Percentiles rank a stretch among this genome's conserved stretches.
phyloP scores from a whole-genome alignment of 1,140 invertebrate species.

The Bombus affinis region DNA sequence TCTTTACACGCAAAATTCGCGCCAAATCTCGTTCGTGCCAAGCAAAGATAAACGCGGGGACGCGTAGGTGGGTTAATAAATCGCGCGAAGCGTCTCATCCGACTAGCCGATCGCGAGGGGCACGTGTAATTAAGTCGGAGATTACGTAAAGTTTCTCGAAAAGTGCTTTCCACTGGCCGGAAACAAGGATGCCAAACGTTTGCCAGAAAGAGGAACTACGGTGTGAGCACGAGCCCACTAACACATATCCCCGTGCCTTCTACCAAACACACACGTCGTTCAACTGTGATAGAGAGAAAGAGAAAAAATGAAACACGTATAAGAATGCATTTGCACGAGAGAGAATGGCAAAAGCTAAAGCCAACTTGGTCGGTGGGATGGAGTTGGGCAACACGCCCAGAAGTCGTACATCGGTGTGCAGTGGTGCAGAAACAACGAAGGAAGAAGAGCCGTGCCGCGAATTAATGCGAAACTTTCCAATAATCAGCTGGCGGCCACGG shows the following conservation, averaged over 20 bases:
- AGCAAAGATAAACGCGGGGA: no score
- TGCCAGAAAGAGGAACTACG: constrained; percentile 75
- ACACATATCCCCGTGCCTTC: constrained; percentile 5
- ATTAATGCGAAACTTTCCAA: constrained; percentile 43
- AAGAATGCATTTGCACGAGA: constrained; percentile 30
- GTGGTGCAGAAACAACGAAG: constrained; percentile 47
- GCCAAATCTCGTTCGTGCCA: no score
- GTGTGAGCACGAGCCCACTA: constrained; percentile 67
- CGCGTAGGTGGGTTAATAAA: neutral
- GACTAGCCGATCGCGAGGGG: neutral
- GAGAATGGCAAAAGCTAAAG: constrained; percentile 49
- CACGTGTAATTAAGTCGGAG: constrained; percentile 45
- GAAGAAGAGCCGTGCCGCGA: constrained; percentile 20
- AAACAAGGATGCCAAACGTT: constrained; percentile 64
- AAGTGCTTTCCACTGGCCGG: constrained; percentile 74
- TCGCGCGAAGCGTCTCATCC: constrained; percentile 29
- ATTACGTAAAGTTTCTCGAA: constrained; percentile 76
- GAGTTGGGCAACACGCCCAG: constrained; percentile 48
- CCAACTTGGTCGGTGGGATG: constrained; percentile 19
- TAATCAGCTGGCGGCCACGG: neutral
- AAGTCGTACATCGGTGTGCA: constrained; percentile 42
- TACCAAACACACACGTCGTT: neutral
- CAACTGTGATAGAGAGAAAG: neutral
- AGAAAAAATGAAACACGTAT: neutral
- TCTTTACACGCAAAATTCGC: no score